These are phyloP conservation scores for Siphlonurus alternatus DNA, from an alignment of 2,888 invertebrate genomes.

Conservation along the genomic window DNA sequence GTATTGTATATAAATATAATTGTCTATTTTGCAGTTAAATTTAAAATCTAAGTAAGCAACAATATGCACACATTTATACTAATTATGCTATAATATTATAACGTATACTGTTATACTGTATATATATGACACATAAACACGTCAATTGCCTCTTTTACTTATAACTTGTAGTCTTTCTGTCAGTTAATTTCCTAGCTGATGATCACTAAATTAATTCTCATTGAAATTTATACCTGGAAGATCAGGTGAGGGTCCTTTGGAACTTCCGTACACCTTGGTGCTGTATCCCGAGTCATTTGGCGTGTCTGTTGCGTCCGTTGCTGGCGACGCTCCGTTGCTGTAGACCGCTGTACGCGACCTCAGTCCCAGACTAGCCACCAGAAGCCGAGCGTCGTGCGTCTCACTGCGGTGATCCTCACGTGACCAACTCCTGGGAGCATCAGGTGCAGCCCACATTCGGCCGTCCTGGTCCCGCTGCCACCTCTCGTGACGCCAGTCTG, in stretches of 20 bases:
- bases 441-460: not conserved
- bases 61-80: too few relatives aligned
- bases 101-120: too few relatives aligned
- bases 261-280: slow-evolving; percentile 62
- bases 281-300: slow-evolving; percentile 70
- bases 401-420: not conserved
- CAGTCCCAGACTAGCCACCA: not conserved
- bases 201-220: too few relatives aligned
- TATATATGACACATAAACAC: too few relatives aligned
- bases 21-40: too few relatives aligned
- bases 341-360: slow-evolving; percentile 4
- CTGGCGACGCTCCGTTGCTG: not conserved
- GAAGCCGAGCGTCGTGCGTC: not conserved
- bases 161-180: too few relatives aligned
- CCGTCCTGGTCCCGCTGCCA: not conserved
- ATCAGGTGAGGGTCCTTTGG: slow-evolving; percentile 53
- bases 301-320: slow-evolving; percentile 2
- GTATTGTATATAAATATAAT: too few relatives aligned
- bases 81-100: too few relatives aligned
- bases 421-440: not conserved
- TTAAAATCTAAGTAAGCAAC: too few relatives aligned
- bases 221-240: not conserved
- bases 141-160: too few relatives aligned
- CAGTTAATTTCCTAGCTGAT: too few relatives aligned
- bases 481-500: not conserved